Conservation (phyloP, 2,113 vertebrate genomes). For the Calidris pygmaea region DNA sequence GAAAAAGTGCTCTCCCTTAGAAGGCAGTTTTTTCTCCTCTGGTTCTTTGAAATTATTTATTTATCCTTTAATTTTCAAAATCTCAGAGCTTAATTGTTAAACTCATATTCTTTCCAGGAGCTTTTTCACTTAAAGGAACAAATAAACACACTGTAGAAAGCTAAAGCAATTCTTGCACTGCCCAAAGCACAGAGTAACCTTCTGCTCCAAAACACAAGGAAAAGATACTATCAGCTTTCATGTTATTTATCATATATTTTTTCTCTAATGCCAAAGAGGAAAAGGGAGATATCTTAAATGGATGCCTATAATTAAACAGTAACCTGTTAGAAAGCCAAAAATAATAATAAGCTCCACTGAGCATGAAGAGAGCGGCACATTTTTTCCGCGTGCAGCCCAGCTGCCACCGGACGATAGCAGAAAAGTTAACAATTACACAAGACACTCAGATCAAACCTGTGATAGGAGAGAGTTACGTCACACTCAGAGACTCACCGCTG, state of each 20-base stretch:
- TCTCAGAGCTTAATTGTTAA: not conserved
- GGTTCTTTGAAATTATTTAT: not conserved
- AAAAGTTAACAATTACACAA: conserved; percentile 59
- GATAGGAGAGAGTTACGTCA: conserved; percentile 49
- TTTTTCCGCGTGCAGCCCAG: conserved; percentile 57
- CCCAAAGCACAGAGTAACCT: not conserved
- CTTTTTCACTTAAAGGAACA: conserved; percentile 24
- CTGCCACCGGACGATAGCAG: conserved; percentile 29
- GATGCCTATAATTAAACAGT: conserved; percentile 65
- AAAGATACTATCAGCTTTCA: not conserved
- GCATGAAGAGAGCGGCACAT: conserved; percentile 55
- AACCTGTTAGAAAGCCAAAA: conserved; percentile 65
- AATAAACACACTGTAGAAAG: not conserved
- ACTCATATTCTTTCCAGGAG: not conserved
- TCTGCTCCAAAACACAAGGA: not conserved
- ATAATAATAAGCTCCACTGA: conserved; percentile 55
- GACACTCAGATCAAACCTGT: conserved; percentile 15
- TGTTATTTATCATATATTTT: not conserved
- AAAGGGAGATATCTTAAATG: conserved; percentile 49
- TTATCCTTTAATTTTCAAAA: conserved; percentile 11
- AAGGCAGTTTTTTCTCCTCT: conserved; percentile 8
- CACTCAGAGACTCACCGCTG: conserved; percentile 86
- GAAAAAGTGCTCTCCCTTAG: not conserved
- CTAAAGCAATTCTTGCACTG: not conserved
- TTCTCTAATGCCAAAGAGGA: conserved; percentile 38